A percentile compares a stretch with the other conserved stretches of the same genome.
These are phyloP conservation scores for Periophthalmodon schlosseri DNA, from an alignment of 2,113 vertebrate genomes.

Conservation along the genomic window DNA sequence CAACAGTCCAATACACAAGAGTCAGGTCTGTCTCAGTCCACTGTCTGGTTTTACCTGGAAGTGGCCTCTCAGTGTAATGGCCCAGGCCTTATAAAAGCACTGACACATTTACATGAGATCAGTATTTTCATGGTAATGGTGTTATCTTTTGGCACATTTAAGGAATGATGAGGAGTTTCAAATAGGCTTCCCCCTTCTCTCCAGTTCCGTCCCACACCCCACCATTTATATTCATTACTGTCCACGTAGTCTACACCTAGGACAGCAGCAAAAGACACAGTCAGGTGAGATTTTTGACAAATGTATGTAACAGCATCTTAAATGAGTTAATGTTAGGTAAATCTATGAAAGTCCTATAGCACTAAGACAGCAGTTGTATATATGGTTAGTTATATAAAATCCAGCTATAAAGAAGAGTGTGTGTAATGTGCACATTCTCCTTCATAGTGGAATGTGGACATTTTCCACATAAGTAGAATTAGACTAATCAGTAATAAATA, in stretches of 20 bases:
- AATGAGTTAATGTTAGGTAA: neutral
- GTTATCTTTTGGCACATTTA: conserved; percentile 56
- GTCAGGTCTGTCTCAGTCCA: conserved; percentile 45
- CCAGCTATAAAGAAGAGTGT: neutral
- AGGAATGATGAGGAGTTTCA: conserved; percentile 43
- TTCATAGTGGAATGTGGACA: too few species aligned
- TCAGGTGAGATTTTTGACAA: conserved; percentile 16
- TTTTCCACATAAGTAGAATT: neutral
- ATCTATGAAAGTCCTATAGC: neutral
- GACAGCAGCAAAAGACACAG: neutral
- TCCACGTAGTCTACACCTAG: conserved; percentile 31
- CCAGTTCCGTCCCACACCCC: neutral
- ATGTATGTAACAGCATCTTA: conserved; percentile 3
- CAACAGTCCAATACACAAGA: conserved; percentile 47
- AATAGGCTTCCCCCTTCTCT: conserved; percentile 2
- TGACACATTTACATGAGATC: conserved; percentile 42
- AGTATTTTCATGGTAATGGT: conserved; percentile 35
- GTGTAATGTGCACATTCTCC: too few species aligned
- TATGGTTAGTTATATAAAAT: neutral
- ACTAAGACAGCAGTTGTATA: neutral
- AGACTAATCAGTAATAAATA: neutral
- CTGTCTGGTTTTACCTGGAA: conserved; percentile 46
- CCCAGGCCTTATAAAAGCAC: conserved; percentile 21
- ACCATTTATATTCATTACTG: conserved; percentile 43
- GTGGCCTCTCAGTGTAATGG: conserved; percentile 45